These are phyloP conservation scores for Phasianus colchicus DNA, from an alignment of 2,113 vertebrate genomes.

Conservation along the genomic window DNA sequence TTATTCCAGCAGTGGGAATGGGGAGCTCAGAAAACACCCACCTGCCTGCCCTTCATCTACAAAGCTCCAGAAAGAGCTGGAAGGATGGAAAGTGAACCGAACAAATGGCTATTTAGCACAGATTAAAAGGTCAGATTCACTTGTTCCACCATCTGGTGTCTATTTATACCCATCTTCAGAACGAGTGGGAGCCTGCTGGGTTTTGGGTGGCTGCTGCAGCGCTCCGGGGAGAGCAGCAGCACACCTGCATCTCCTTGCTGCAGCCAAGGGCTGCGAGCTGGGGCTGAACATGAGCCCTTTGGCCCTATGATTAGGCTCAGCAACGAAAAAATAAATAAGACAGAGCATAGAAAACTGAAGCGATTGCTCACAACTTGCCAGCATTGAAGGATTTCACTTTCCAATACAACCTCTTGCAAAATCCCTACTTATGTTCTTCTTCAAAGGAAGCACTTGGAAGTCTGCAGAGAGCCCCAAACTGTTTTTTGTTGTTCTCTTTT, in stretches of 20 bases:
- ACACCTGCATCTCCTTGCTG: constrained; percentile 25
- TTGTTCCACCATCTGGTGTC: constrained; percentile 59
- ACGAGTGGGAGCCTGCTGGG: background rate
- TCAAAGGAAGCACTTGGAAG: background rate
- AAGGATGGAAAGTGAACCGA: background rate
- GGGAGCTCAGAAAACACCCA: background rate
- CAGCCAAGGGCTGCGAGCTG: background rate
- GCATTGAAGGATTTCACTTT: background rate
- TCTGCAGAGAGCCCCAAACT: background rate
- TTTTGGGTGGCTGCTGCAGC: background rate
- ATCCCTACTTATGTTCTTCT: background rate
- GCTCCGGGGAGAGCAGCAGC: background rate
- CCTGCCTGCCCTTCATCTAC: background rate
- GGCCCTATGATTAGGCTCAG: background rate
- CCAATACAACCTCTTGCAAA: background rate
- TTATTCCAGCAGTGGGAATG: background rate
- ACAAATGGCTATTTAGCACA: constrained; percentile 38
- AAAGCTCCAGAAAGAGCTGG: background rate
- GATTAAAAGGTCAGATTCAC: constrained; percentile 54
- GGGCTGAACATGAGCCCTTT: background rate
- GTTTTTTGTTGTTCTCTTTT: background rate
- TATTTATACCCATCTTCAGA: constrained; percentile 44
- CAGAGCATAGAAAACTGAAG: background rate
- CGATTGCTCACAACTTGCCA: background rate
- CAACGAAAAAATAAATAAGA: rapidly evolving